These are phyloP conservation scores for Whitmania pigra DNA, from an alignment of 1,140 invertebrate species.

Conservation along the genomic window DNA sequence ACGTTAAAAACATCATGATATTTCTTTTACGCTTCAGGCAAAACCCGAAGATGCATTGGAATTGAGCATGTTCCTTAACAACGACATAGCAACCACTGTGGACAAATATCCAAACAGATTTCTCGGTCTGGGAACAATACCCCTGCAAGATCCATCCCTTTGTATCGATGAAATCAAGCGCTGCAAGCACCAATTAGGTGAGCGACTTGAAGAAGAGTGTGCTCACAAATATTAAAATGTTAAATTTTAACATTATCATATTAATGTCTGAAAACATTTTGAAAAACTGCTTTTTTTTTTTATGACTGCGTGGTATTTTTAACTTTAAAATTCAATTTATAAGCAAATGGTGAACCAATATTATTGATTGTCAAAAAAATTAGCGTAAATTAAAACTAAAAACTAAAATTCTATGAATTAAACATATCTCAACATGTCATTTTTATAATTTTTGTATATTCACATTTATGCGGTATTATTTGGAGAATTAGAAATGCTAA, in stretches of 20 bases:
- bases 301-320: too few species aligned
- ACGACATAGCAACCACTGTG: slow-evolving; percentile 46
- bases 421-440: too few species aligned
- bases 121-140: slow-evolving; percentile 50
- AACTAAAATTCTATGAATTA: too few species aligned
- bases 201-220: not conserved
- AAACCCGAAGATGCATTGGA: slow-evolving; percentile 48
- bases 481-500: too few species aligned
- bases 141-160: slow-evolving; percentile 48
- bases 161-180: slow-evolving; percentile 48
- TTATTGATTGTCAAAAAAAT: too few species aligned
- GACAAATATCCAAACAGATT: slow-evolving; percentile 43
- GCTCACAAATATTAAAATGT: too few species aligned
- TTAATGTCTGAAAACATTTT: not conserved
- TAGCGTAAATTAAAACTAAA: too few species aligned
- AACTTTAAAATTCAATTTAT: too few species aligned
- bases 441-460: too few species aligned
- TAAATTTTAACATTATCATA: not conserved
- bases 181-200: slow-evolving; percentile 45
- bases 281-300: too few species aligned
- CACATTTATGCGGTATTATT: too few species aligned
- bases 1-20: not conserved
- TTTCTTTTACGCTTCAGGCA: slow-evolving; percentile 40
- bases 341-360: too few species aligned
- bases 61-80: slow-evolving; percentile 47